These are phyloP conservation scores for Microctonus brassicae DNA, from an alignment of 2,888 invertebrate species.

Conservation along the genomic window DNA sequence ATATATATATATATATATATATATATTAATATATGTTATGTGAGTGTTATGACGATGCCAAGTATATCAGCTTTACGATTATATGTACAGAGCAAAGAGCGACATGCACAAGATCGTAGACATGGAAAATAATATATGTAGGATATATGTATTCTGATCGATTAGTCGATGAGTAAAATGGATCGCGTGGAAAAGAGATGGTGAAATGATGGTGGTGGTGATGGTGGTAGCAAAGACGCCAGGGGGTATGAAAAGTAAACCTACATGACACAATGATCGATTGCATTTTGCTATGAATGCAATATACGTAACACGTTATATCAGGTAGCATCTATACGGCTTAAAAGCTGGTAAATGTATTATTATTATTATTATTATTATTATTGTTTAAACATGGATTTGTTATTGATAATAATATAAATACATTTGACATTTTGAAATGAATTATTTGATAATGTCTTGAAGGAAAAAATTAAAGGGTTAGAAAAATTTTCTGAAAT, in stretches of 20 bases:
- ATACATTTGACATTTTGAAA: no score
- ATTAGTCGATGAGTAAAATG: constrained; percentile 9
- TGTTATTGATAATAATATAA: no score
- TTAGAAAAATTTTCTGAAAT: no score
- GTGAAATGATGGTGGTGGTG: no score
- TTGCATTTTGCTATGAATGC: not conserved
- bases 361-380: no score
- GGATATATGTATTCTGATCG: constrained; percentile 11
- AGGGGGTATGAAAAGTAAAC: constrained; percentile 4
- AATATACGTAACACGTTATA: not conserved
- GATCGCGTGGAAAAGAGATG: not conserved
- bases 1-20: constrained; percentile 1
- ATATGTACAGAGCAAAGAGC: not conserved
- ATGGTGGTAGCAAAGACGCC: not conserved
- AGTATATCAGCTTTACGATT: constrained; percentile 4
- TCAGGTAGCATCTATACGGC: not conserved
- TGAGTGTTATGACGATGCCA: not conserved
- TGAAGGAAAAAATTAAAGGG: no score
- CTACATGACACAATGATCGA: constrained; percentile 7
- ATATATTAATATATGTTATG: constrained; percentile 3
- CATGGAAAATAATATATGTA: not conserved
- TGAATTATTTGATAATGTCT: no score
- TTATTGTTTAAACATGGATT: no score
- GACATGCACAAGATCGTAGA: not conserved
- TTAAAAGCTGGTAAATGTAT: no score